These are phyloP conservation scores for Metalampra italica DNA, from an alignment of 2,888 invertebrate species.

Conservation along the genomic window DNA sequence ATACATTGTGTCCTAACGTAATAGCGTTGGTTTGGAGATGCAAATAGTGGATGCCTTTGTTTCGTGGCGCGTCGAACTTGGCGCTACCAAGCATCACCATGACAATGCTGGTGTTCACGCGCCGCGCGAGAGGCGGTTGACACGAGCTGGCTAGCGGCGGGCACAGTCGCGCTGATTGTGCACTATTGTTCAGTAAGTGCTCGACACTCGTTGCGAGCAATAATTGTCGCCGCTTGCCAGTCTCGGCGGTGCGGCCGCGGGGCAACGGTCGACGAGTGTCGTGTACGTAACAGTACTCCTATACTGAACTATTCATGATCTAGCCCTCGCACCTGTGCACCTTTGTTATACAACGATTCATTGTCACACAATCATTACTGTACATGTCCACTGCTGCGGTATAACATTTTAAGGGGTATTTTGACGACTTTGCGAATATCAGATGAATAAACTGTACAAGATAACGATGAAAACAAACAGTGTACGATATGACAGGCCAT, in stretches of 20 bases:
- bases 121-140: slow-evolving; percentile 65
- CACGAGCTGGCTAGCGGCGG: slow-evolving; percentile 44
- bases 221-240: slow-evolving; percentile 35
- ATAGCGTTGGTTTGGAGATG: slow-evolving; percentile 43
- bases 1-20: neutral
- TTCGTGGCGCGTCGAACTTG: slow-evolving; percentile 56
- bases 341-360: slow-evolving; percentile 10
- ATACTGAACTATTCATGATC: slow-evolving; percentile 35
- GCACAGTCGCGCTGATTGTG: slow-evolving; percentile 63
- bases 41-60: slow-evolving; percentile 58
- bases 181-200: slow-evolving; percentile 57
- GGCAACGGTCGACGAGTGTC: slow-evolving; percentile 42
- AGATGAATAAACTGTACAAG: slow-evolving; percentile 2
- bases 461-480: too few species aligned
- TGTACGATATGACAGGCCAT: slow-evolving; percentile 3
- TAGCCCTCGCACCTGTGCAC: slow-evolving; percentile 17
- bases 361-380: neutral
- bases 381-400: neutral
- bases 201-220: slow-evolving; percentile 17
- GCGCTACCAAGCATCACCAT: slow-evolving; percentile 57
- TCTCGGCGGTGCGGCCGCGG: slow-evolving; percentile 27
- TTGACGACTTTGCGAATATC: neutral
- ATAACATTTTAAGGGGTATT: neutral
- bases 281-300: slow-evolving; percentile 42
- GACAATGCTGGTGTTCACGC: slow-evolving; percentile 62